Evolutionary conservation across 2,888 invertebrate genomes (phyloP).

Genomic region (Dinocampus coccinellae): DNA sequence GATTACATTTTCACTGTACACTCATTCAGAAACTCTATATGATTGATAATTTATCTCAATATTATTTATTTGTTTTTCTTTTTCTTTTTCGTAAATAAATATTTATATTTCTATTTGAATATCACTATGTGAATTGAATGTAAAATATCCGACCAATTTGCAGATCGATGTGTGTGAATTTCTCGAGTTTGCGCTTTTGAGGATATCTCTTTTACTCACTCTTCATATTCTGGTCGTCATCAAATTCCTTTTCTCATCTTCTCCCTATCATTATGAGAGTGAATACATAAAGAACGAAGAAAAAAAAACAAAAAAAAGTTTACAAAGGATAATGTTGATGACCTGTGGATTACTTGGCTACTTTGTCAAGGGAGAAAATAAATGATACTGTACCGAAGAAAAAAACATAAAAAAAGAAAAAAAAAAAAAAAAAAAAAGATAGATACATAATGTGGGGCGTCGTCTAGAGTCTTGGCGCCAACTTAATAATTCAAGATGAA

Average conservation of each 20-base stretch:
- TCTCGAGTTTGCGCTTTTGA: conserved; percentile 19
- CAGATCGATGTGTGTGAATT: conserved; percentile 17
- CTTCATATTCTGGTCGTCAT: not conserved
- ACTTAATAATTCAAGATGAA: conserved; percentile 15
- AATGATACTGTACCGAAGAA: conserved; percentile 20
- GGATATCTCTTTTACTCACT: conserved; percentile 24
- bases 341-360: not conserved
- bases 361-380: conserved; percentile 14
- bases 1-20: not conserved
- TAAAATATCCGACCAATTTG: conserved; percentile 4
- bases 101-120: not conserved
- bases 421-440: not conserved
- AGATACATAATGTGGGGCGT: too few species aligned
- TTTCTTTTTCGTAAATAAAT: not conserved
- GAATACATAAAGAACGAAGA: conserved; percentile 18
- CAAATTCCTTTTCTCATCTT: not conserved
- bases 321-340: not conserved
- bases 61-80: too few species aligned
- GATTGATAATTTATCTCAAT: too few species aligned
- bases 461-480: conserved; percentile 45
- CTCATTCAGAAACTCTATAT: not conserved
- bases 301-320: not conserved
- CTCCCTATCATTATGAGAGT: not conserved
- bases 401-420: not conserved
- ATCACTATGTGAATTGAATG: not conserved